Conservation (phyloP, 2,797 vertebrate genomes). For the Sternotherus odoratus region DNA sequence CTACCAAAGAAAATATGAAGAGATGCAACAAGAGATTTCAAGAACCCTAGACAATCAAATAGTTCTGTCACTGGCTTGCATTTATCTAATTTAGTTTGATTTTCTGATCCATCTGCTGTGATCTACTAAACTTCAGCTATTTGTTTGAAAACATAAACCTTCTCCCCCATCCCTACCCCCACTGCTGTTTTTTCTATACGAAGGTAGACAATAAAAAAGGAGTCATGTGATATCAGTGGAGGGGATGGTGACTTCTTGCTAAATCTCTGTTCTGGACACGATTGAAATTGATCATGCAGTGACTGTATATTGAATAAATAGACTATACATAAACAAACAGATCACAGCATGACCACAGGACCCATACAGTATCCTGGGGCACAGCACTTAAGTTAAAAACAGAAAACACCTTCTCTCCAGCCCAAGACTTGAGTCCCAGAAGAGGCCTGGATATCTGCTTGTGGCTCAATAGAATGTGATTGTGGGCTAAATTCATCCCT, state of each 20-base stretch:
- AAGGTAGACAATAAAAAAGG: not conserved
- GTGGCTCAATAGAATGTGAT: not conserved
- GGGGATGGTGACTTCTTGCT: not conserved
- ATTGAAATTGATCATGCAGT: not conserved
- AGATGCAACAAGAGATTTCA: not conserved
- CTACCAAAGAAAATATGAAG: not conserved
- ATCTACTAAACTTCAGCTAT: not conserved
- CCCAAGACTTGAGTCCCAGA: not conserved
- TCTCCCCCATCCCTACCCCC: not conserved
- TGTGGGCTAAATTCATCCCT: not conserved
- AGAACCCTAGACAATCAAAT: not conserved
- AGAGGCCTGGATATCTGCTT: not conserved
- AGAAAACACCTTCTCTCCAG: not conserved
- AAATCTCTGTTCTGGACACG: not conserved
- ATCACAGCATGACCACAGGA: not conserved
- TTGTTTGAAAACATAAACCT: not conserved
- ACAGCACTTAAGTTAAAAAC: not conserved
- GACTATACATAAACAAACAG: not conserved
- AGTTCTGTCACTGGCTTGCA: not conserved
- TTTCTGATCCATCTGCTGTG: not conserved
- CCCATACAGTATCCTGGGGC: not conserved
- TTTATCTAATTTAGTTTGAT: not conserved
- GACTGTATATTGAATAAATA: not conserved
- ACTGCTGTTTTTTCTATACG: not conserved
- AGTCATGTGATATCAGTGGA: not conserved